Base-by-base conservation (phyloP, 2,888 invertebrate genomes). In the Alentia gelatinosa region DNA sequence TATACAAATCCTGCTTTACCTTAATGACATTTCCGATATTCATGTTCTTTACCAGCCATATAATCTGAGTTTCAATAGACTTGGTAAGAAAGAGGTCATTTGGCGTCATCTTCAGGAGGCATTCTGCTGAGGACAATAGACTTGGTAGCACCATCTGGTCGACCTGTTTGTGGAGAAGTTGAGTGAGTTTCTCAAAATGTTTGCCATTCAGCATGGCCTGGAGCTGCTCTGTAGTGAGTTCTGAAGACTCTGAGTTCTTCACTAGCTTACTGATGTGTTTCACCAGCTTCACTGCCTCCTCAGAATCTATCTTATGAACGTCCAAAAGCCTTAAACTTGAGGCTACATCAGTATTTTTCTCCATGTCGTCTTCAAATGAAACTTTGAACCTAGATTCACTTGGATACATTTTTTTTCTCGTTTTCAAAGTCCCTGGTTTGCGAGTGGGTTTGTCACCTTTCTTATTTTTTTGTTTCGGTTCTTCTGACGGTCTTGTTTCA, bases 1-100 rank as follows among this genome's bases (percentile, higher is more conserved):
- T n/a, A n/a, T n/a, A n/a, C n/a, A n/a, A n/a, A 75, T 75, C n/a
- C 37, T 30, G 30, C 1, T 30, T 75, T 47, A 86, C 86, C 86
- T 86, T 86, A 19, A 90, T 30, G 1, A 90, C 35, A 39, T 84
- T 30, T 7, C 39, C 39, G 26, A 84, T 37, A 12, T 35, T 35
- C 83, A 84, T 84, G 37, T 39, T 56, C 37, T 83, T 50, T n/a
- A 90, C 39, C 56, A 90, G 33, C 90, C 90, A 90, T 19, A 50
- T 33, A 0, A 84, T 47, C n/a, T 90, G 90, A 15, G 84, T 90
- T 19, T 90, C 90, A 12, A 90, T 74, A 15, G 90, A 90, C 33
- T 42, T 90, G 33, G 79, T 90, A 12, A 90, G 84, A 63, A 79
- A 84, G 5, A 83, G 9, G 33, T 90, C 90, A 0, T 84, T 35